Evolutionary conservation across 2,888 invertebrate species (phyloP), one percentile per base, ranked within the genome.

Genomic region (Pasiphila rectangulata): DNA sequence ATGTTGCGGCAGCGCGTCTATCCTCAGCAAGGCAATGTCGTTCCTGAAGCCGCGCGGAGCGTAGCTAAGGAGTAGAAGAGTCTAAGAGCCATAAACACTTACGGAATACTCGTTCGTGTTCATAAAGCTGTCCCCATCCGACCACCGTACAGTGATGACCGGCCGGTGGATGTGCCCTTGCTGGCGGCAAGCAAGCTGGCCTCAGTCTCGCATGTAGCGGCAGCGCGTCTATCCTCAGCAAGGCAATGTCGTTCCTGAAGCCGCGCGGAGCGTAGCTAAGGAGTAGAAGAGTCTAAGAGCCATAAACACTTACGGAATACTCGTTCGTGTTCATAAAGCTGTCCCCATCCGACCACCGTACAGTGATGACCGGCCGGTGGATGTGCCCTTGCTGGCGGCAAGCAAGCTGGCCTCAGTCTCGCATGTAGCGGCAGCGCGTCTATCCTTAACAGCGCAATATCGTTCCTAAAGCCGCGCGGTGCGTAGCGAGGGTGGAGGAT

Each of bases 81-180:
- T n/a, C n/a, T n/a, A n/a, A n/a, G n/a, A 24, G 9, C 7, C 19
- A 4, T 1, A 23, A 29, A 20, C 15, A 78, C 94, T 93, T 83
- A 95, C n/a, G n/a, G n/a, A 95, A 95, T 45, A 94, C 93, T 50
- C 94, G 86, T 41, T 94, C 94, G 50, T 93, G 92, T 80, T 95
- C 95, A 63, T 93, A 94, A 0, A 94, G 87, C 69, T 95, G 94
- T 17, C 95, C 95, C 95, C 95, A 95, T 3, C 95, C 95, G n/a
- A 95, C 91, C 10, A 95, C 94, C 0, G 94, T 94, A 73, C 95
- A 95, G 56, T 92, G 89, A 1, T 91, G 89, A 0, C 93, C 93
- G 54, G 93, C 92, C 16, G 89, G 89, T 0, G 93, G 90, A 30
- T 87, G 85, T 7, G 87, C 77, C n/a, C 89, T 82, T 2, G 88